These are phyloP conservation scores for Ligdia adustata DNA, from an alignment of 2,888 invertebrate genomes.

Conservation along the genomic window DNA sequence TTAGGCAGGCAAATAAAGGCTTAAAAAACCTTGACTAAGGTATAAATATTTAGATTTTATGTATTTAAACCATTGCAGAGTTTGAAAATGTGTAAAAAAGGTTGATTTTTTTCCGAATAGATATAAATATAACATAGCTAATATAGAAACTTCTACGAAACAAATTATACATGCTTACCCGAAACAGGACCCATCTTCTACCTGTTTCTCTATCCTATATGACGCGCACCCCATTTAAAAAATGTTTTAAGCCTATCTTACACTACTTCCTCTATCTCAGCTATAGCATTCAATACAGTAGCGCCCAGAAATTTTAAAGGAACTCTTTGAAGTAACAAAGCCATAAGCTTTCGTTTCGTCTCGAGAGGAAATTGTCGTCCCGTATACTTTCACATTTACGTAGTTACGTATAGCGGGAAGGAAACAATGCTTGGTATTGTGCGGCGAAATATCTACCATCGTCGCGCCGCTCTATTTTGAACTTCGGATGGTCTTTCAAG, in stretches of 20 bases:
- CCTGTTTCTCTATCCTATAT: constrained; percentile 1
- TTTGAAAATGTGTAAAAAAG: no score
- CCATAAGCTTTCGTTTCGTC: constrained; percentile 29
- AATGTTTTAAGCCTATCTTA: constrained; percentile 16
- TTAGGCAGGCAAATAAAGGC: no score
- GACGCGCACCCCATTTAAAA: constrained; percentile 3
- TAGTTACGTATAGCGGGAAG: constrained; percentile 30
- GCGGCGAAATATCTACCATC: constrained; percentile 20
- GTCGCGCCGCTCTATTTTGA: constrained; percentile 19
- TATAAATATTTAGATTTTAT: no score
- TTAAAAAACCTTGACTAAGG: no score
- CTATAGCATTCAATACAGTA: constrained; percentile 18
- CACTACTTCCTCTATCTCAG: constrained; percentile 18
- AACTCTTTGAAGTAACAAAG: constrained; percentile 27
- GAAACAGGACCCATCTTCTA: not conserved
- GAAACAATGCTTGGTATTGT: constrained; percentile 35
- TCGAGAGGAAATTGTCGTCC: constrained; percentile 35
- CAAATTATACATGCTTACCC: no score
- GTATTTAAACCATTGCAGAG: no score
- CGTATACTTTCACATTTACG: constrained; percentile 39
- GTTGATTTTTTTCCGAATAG: no score
- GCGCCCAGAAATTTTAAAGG: constrained; percentile 24
- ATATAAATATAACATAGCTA: no score
- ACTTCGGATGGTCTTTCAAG: constrained; percentile 21
- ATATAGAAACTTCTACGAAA: no score